Evolutionary conservation across 2,888 invertebrate genomes (phyloP), one percentile per base, ranked within the genome.

Genomic region (Agonopterix heracliana): DNA sequence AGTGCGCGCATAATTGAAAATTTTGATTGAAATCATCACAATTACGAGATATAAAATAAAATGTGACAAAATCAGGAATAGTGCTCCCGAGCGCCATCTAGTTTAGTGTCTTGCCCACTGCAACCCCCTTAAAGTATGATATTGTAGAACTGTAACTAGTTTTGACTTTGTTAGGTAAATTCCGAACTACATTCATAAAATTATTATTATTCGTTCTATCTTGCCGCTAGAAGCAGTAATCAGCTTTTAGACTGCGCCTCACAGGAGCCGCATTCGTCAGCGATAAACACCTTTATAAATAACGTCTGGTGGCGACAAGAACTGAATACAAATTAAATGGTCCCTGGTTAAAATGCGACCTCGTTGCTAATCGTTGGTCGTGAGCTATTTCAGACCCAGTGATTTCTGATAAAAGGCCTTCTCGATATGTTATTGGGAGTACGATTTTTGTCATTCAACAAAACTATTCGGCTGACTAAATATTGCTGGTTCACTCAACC

Each of bases 271-370:
- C 53, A 54, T 53, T 59, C 53, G 51, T 55, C 56, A 48, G 41
- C 35, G 48, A 57, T 55, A 60, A 59, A 50, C 47, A 53, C 56
- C 59, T 57, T 53, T 57, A 59, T 60, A 65, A 63, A 63, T 65
- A 60, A 59, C 56, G 51, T 53, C 51, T 44, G 48, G 49, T 50
- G 47, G 54, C 56, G 56, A 58, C 57, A 53, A 50, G 50, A 51
- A 51, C 56, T 56, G 64, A 62, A 65, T 64, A 64, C 57, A 41
- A 41, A 41, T 41, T 57, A 63, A 65, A 59, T 54, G 55, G 55
- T 54, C 54, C 54, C 58, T 50, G 55, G 51, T 51, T 55, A 47
- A 55, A 57, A 54, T 50, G 49, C 52, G 49, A 52, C 55, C 53
- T 49, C 50, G 45, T 45, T 49, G 43, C 48, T 51, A 57, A 58